Evolutionary conservation across 1,140 invertebrate species (phyloP).

Genomic region (Charaxes varanes): DNA sequence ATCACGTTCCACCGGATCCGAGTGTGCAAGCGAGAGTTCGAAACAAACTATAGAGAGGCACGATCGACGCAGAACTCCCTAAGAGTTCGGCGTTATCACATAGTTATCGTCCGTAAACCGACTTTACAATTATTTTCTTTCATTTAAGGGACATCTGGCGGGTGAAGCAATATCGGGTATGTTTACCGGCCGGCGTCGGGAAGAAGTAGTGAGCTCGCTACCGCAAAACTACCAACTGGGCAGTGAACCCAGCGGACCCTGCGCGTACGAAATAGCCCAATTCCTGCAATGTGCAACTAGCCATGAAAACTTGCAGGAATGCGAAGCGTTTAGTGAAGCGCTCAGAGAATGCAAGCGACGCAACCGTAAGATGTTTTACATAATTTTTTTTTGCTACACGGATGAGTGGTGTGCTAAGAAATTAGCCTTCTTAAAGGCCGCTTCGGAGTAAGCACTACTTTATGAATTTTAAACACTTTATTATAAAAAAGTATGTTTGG

Average conservation of each 20-base stretch:
- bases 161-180: slow-evolving; percentile 88
- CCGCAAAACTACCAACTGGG: slow-evolving; percentile 49
- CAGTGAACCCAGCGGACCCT: slow-evolving; percentile 49
- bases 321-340: slow-evolving; percentile 53
- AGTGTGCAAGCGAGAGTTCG: too few species aligned
- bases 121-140: background rate
- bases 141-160: slow-evolving; percentile 82
- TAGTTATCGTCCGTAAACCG: too few species aligned
- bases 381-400: background rate
- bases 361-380: slow-evolving; percentile 35
- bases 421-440: too few species aligned
- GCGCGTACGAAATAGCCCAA: slow-evolving; percentile 56
- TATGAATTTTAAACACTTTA: too few species aligned
- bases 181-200: slow-evolving; percentile 81
- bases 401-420: too few species aligned
- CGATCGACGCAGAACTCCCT: too few species aligned
- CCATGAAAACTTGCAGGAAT: slow-evolving; percentile 45
- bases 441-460: too few species aligned
- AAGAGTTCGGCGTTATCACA: too few species aligned
- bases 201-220: slow-evolving; percentile 55
- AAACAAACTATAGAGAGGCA: too few species aligned
- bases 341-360: slow-evolving; percentile 52
- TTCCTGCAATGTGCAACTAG: slow-evolving; percentile 54
- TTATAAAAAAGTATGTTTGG: too few species aligned
- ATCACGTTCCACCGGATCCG: too few species aligned